Base-by-base conservation (phyloP, 2,113 vertebrate genomes). In the Nicator chloris region DNA sequence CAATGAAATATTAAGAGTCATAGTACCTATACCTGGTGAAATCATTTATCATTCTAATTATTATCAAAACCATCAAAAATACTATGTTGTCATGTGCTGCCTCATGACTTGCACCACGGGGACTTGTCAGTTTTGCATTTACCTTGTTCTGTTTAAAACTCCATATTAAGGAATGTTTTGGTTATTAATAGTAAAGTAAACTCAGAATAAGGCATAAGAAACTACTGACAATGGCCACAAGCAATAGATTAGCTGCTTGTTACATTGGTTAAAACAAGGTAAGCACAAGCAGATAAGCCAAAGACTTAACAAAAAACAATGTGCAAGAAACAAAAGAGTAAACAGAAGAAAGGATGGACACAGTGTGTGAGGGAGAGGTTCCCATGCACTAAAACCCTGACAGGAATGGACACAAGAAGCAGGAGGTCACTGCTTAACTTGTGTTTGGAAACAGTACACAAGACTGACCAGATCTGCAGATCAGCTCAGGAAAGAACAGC, bases 311-410 rank as follows among this genome's bases (percentile, higher is more conserved):
- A 4, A 54, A 49, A 76, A 87, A 13, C 35, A 50, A 44, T 1
- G 31, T n/a, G 23, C 20, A 61, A 83, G 49, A 78, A 66, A 78
- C 10, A 13, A 8, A 57, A 84, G 33, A 60, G 15, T 30, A 50
- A 80, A 45, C 7, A 56, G 28, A 35, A 56, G 15, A 73, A 94
- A 54, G 26, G 28, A 71, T 0, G 2, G n/a, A 59, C 30, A 26
- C 8, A 69, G 54, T 22, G 27, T 0, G 1, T 13, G 40, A 78
- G 10, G n/a, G 13, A 0, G 4, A 5, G 27, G 73, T 11, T 76
- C 33, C 59, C 16, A 24, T 11, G 30, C 66, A 54, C 45, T 37
- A 23, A 45, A 61, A 54, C 3, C 8, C 33, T 30, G 57, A 42
- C 4, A 82, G 33, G 50, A 73, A 78, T 1, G 13, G 39, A 40